Evolutionary conservation across 2,113 vertebrate species (phyloP).

Genomic region (Chamaea fasciata): DNA sequence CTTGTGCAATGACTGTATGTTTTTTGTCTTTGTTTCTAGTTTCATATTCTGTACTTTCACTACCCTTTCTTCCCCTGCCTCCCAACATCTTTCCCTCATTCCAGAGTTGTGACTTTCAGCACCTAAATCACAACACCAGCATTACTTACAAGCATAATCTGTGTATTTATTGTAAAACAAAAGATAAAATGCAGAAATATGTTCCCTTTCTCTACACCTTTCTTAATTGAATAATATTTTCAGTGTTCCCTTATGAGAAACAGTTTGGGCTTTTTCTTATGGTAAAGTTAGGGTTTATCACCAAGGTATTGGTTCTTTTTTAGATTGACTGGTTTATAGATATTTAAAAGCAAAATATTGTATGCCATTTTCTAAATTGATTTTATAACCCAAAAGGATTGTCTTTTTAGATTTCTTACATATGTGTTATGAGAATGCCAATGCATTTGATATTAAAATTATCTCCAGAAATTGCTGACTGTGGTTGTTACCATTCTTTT

Average conservation of each 20-base stretch:
- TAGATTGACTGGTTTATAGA: slow-evolving; percentile 32
- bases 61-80: not conserved
- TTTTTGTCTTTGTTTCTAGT: not conserved
- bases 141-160: not conserved
- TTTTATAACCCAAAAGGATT: slow-evolving; percentile 43
- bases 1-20: not conserved
- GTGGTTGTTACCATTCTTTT: not conserved
- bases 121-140: not conserved
- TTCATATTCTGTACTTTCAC: not conserved
- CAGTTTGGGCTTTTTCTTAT: not conserved
- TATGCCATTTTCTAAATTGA: slow-evolving; percentile 9
- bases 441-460: slow-evolving; percentile 70
- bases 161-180: not conserved
- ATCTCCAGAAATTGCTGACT: slow-evolving; percentile 32
- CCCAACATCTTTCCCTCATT: not conserved
- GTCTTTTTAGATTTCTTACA: slow-evolving; percentile 50
- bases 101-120: not conserved
- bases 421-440: slow-evolving; percentile 33
- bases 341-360: slow-evolving; percentile 17
- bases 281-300: not conserved
- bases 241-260: not conserved
- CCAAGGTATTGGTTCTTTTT: not conserved
- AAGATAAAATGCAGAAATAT: not conserved
- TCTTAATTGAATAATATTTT: not conserved
- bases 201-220: not conserved